These are phyloP conservation scores for Catamblyrhynchus diadema DNA, from an alignment of 2,797 vertebrate species.

Conservation along the genomic window DNA sequence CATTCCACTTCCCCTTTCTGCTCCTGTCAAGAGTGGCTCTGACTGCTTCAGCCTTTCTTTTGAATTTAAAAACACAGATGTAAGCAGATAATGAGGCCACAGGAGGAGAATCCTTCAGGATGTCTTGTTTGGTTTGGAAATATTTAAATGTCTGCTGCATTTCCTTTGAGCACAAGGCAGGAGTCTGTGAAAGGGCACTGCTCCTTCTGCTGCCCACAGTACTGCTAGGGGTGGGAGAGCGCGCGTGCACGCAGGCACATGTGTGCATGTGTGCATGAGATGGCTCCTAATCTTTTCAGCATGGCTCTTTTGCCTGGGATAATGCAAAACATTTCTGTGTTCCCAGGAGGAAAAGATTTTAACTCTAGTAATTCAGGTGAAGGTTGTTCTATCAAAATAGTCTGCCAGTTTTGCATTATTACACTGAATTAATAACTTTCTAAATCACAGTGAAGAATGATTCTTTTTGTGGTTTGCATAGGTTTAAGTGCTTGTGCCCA, in stretches of 20 bases:
- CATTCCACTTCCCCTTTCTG: background rate
- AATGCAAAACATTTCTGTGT: background rate
- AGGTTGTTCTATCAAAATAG: background rate
- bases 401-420: background rate
- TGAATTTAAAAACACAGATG: conserved; percentile 63
- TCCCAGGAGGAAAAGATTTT: background rate
- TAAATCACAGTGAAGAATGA: background rate
- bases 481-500: background rate
- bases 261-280: background rate
- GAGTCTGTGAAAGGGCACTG: conserved; percentile 51
- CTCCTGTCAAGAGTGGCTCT: background rate
- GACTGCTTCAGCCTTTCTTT: conserved; percentile 24
- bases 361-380: conserved; percentile 18
- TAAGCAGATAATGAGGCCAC: conserved; percentile 67
- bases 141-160: conserved; percentile 76
- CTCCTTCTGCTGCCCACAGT: conserved; percentile 23
- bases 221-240: background rate
- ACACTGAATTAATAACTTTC: background rate
- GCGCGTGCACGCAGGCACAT: background rate
- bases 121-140: conserved; percentile 78
- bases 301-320: conserved; percentile 1
- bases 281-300: conserved; percentile 33
- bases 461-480: conserved; percentile 1
- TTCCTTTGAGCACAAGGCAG: conserved; percentile 67
- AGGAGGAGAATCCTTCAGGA: conserved; percentile 73